Evolutionary conservation across 2,797 vertebrate genomes (phyloP), one percentile per base, ranked within the genome.

Genomic region (Sebastes glaucus): DNA sequence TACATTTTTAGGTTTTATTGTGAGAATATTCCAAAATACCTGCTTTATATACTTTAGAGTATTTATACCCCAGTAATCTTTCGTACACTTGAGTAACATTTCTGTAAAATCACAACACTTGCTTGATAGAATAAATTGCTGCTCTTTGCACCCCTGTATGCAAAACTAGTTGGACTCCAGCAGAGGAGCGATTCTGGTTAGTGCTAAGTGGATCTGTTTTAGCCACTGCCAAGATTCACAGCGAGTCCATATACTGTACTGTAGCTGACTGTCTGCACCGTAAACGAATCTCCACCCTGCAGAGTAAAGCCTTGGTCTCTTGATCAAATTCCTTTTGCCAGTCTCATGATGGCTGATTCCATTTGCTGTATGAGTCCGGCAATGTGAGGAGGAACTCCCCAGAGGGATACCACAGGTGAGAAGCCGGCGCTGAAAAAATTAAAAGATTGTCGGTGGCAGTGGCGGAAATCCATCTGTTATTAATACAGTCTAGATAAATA

Each of bases 311-410:
- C 55, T 80, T 22, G 75, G 62, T 64, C 65, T 81, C 64, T 68
- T 82, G 53, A 88, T 92, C 75, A 80, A 66, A 92, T 91, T 89
- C 83, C 57, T 75, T 83, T 78, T 63, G 61, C 79, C 46, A 56
- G 85, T 77, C 66, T 89, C 57, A 61, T 75, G 52, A 87, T 69
- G 72, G 27, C 55, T 86, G 70, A 91, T 87, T 88, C 65, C 30
- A 87, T 93, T 88, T 84, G 23, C 77, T 53, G 28, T 64, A 69
- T 83, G 68, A 86, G 72, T 71, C 25, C 68, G 57, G 38, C 49
- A 33, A 52, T 76, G 68, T 65, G 64, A 85, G 63, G 23, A 84
- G 62, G 22, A 42, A 10, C 56, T 70, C 77, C 80, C 80, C 30
- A 7, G 82, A 75, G 66, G 53, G 71, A 10, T 16, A 35, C 71